Evolutionary conservation across 1,140 invertebrate species (phyloP).

Genomic region (Cotesia vestalis): DNA sequence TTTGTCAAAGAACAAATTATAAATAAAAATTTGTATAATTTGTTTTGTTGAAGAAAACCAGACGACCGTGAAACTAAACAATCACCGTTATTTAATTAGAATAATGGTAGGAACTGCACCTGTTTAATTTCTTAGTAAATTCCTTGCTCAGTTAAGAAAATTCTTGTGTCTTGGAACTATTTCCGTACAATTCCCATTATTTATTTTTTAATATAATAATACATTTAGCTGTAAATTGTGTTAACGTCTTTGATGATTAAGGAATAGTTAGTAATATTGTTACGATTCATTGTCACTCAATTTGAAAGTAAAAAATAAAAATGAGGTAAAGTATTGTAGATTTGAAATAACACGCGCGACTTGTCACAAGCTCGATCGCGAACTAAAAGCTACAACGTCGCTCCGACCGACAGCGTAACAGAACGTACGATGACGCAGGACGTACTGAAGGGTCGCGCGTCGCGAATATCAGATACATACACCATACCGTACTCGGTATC

Average conservation of each 20-base stretch:
- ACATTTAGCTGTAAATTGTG: too few species aligned
- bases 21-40: too few species aligned
- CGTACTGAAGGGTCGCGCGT: slow-evolving; percentile 27
- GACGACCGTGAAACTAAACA: too few species aligned
- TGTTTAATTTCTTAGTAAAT: slow-evolving; percentile 8
- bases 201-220: too few species aligned
- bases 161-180: neutral
- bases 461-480: neutral
- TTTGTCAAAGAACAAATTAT: too few species aligned
- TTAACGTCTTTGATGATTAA: too few species aligned
- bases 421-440: slow-evolving; percentile 27
- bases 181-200: neutral
- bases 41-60: too few species aligned
- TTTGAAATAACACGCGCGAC: slow-evolving; percentile 17
- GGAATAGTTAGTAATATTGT: too few species aligned
- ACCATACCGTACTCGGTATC: neutral
- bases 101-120: neutral
- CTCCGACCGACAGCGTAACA: neutral
- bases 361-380: slow-evolving; percentile 14
- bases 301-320: too few species aligned
- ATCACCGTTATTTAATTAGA: too few species aligned
- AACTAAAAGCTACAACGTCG: slow-evolving; percentile 15
- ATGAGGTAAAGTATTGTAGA: neutral
- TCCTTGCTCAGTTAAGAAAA: neutral
- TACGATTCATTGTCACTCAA: too few species aligned